A percentile compares a stretch with the other conserved stretches of the same genome.
These are phyloP conservation scores for Kryphioiulus occultus DNA, from an alignment of 2,888 invertebrate genomes.

Conservation along the genomic window DNA sequence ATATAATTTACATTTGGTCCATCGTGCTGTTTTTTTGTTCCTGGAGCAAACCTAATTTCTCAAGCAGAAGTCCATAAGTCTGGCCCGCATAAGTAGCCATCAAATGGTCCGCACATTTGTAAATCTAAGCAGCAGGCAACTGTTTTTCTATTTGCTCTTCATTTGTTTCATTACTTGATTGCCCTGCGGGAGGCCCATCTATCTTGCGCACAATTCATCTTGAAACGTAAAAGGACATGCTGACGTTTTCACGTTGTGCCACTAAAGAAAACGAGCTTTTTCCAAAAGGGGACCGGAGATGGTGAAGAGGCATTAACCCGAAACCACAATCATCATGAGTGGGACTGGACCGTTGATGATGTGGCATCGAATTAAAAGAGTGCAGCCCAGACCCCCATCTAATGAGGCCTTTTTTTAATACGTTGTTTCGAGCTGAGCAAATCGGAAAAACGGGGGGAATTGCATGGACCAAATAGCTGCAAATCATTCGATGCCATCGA, in stretches of 20 bases:
- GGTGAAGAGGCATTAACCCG: background rate
- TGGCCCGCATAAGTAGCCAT: background rate
- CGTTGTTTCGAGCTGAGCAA: background rate
- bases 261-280: conserved; percentile 17
- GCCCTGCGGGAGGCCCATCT: background rate
- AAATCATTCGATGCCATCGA: background rate
- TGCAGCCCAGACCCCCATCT: background rate
- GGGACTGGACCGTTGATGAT: background rate
- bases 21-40: background rate
- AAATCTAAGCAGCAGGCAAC: conserved; percentile 16
- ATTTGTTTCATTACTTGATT: conserved; percentile 23
- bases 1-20: background rate
- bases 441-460: background rate
- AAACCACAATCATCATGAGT: conserved; percentile 13
- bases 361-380: conserved; percentile 7
- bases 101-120: background rate
- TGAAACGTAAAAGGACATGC: background rate
- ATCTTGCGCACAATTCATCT: conserved; percentile 9
- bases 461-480: background rate
- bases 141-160: conserved; percentile 23
- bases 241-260: conserved; percentile 23
- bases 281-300: background rate
- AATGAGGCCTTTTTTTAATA: background rate
- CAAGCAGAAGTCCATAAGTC: background rate
- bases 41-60: background rate